A percentile compares a stretch with the other conserved stretches of the same genome.
Conservation (phyloP, 2,113 vertebrate genomes). For the Gopherus flavomarginatus region DNA sequence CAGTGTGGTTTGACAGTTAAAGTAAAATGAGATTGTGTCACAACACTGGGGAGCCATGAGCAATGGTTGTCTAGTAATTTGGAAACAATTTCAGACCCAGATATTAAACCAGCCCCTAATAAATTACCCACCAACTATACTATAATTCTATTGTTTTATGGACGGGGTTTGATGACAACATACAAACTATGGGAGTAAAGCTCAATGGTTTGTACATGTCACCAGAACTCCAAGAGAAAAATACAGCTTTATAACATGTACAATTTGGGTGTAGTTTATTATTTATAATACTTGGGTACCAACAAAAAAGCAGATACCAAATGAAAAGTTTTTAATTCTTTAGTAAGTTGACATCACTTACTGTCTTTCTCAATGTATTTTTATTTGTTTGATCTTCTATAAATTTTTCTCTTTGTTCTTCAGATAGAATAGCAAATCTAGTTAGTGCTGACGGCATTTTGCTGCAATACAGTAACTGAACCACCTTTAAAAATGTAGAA, state of each 20-base stretch:
- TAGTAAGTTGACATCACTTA: constrained; percentile 62
- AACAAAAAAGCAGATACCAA: constrained; percentile 70
- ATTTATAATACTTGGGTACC: constrained; percentile 70
- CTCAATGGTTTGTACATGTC: constrained; percentile 78
- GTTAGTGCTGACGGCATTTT: constrained; percentile 28
- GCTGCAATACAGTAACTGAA: constrained; percentile 35
- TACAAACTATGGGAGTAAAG: constrained; percentile 66
- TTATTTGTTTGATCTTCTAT: constrained; percentile 70
- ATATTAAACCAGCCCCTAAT: background rate
- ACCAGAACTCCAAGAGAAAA: constrained; percentile 69
- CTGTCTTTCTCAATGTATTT: constrained; percentile 69
- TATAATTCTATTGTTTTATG: constrained; percentile 14
- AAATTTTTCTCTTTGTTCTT: constrained; percentile 73
- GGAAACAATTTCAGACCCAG: constrained; percentile 47
- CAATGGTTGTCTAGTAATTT: constrained; percentile 12
- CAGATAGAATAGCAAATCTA: constrained; percentile 50
- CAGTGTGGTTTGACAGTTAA: background rate
- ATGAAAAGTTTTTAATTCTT: constrained; percentile 34
- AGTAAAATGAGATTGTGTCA: constrained; percentile 16
- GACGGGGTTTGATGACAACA: constrained; percentile 46
- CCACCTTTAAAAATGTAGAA: constrained; percentile 57
- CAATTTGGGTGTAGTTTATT: constrained; percentile 70
- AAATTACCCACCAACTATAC: background rate
- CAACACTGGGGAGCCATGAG: constrained; percentile 5
- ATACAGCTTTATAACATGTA: constrained; percentile 59